Base-by-base conservation (phyloP, 2,113 vertebrate genomes). In the Otis tarda region DNA sequence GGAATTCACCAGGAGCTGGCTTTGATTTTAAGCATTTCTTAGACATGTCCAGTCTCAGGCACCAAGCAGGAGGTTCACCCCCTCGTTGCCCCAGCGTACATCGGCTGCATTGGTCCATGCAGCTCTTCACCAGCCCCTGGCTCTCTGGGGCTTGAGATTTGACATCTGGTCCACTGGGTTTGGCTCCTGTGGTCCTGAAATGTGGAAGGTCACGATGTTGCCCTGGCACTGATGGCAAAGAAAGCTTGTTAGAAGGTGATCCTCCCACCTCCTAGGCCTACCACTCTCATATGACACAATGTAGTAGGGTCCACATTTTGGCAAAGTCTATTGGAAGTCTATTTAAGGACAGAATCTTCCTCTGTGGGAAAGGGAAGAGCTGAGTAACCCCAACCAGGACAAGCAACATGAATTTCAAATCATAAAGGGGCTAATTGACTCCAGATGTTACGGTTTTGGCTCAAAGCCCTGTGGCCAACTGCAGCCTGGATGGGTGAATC, bases 251-350 rank as follows among this genome's bases (percentile, higher is more conserved):
- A 47, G 55, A 82, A 68, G 33, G 13, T 33, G 25, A 49, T 64
- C 12, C 12, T 27, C 0, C 0, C 22, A 11, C 6, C 39, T 13
- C 3, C 12, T 39, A 23, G 23, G 13, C n/a, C 68, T 83, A 37
- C 16, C 27, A 22, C 21, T 73, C 31, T 67, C 14, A 37, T 31
- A 10, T 53, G 53, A 85, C 24, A 22, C 7, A 23, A 33, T 14
- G 13, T 50, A 65, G 21, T 30, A 69, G 23, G 17, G 35, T 53
- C 7, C 31, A 63, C 35, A 14, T 81, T 92, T 77, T 63, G 28
- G 11, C 10, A 92, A 71, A 90, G 45, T 43, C 14, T 4, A 17
- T 1, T 68, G 12, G 28, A 68, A 57, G 5, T 68, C 14, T 69
- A 10, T 49, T 60, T 47, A 56, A 67, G 27, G 20, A 52, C 27